A percentile compares a stretch with the other conserved stretches of the same genome.
Conservation (phyloP, 2,888 invertebrate species). For the Gymnosoma rotundatum region DNA sequence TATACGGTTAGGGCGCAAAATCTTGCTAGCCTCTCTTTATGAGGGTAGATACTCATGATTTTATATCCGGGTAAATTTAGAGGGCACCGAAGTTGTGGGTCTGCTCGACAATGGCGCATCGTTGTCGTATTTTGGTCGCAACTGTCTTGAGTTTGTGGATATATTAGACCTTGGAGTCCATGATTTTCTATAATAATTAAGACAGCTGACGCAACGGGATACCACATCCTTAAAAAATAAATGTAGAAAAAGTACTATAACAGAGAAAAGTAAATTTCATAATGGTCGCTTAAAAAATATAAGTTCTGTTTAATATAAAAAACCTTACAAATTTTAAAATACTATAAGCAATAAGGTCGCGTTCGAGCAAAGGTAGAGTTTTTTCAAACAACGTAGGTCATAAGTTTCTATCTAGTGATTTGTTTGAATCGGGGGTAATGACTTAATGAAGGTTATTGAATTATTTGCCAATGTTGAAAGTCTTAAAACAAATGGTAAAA, state of each 20-base stretch:
- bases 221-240: too few species aligned
- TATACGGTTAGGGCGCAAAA: not conserved
- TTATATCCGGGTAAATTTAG: too few species aligned
- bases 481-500: too few species aligned
- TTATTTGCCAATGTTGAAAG: conserved; percentile 6
- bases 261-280: too few species aligned
- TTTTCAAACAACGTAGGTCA: not conserved
- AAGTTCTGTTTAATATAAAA: too few species aligned
- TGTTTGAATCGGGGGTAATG: conserved; percentile 3
- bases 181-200: not conserved
- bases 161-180: not conserved
- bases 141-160: too few species aligned
- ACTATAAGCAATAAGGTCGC: too few species aligned
- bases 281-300: too few species aligned
- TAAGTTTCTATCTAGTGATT: conserved; percentile 29
- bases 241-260: too few species aligned
- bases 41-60: not conserved
- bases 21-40: not conserved
- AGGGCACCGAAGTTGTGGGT: too few species aligned
- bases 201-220: not conserved
- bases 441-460: conserved; percentile 9
- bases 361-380: not conserved
- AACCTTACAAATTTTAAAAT: too few species aligned
- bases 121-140: not conserved
- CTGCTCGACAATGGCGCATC: not conserved